Conservation (phyloP, 2,888 invertebrate genomes). For the Megastigmus dorsalis region DNA sequence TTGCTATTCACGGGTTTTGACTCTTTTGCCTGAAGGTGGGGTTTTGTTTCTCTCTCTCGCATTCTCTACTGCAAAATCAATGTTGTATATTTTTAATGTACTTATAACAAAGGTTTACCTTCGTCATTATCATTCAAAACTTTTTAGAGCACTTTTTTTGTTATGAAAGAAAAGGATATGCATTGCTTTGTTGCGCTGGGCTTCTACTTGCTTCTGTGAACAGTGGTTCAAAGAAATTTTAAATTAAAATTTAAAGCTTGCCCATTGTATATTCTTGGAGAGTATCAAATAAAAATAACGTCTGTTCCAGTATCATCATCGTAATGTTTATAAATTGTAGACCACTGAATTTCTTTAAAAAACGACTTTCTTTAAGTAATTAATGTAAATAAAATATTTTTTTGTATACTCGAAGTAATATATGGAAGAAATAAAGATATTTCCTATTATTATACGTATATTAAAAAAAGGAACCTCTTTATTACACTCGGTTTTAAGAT, state of each 20-base stretch:
- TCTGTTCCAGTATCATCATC: too few species aligned
- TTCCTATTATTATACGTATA: not conserved
- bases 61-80: slow-evolving; percentile 17
- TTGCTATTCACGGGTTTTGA: slow-evolving; percentile 2
- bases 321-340: too few species aligned
- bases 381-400: not conserved
- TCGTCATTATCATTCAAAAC: slow-evolving; percentile 11
- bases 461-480: slow-evolving; percentile 11
- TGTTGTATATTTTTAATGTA: not conserved
- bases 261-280: too few species aligned
- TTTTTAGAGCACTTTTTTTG: too few species aligned
- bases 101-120: not conserved
- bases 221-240: not conserved
- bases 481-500: slow-evolving; percentile 1
- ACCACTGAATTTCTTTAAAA: too few species aligned
- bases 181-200: too few species aligned
- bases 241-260: too few species aligned
- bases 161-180: too few species aligned
- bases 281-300: slow-evolving; percentile 26
- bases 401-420: too few species aligned
- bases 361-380: not conserved
- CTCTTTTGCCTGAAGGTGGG: not conserved
- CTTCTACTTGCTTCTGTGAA: too few species aligned
- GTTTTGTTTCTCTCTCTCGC: too few species aligned
- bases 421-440: not conserved